Conservation (phyloP, 1,140 invertebrate genomes). For the Listronotus bonariensis region DNA sequence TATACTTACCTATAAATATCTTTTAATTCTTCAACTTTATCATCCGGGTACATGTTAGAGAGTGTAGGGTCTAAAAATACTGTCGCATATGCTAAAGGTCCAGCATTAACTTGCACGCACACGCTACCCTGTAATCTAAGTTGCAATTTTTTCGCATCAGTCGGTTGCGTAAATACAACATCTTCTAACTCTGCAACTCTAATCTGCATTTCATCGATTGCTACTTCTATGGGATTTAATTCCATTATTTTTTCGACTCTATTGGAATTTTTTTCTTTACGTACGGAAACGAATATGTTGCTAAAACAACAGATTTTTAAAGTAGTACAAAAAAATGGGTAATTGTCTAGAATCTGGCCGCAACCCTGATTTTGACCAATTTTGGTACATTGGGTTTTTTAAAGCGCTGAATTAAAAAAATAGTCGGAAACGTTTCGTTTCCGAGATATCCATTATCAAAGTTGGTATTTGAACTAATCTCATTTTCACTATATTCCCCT, state of each 20-base stretch:
- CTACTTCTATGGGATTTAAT: constrained; percentile 90
- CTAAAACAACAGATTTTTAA: constrained; percentile 57
- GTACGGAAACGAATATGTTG: constrained; percentile 86
- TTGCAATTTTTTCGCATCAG: constrained; percentile 88
- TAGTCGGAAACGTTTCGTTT: no score
- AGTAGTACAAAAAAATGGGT: no score
- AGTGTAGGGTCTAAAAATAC: constrained; percentile 81
- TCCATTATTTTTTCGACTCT: constrained; percentile 72
- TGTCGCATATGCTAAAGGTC: constrained; percentile 88
- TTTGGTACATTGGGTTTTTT: no score
- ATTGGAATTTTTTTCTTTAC: constrained; percentile 87
- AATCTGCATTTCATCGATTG: constrained; percentile 89
- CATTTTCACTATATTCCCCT: no score
- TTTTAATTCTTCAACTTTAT: constrained; percentile 83
- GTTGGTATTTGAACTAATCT: no score
- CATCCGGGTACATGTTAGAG: constrained; percentile 73
- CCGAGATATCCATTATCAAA: no score
- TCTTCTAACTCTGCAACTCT: constrained; percentile 83
- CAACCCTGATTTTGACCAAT: no score
- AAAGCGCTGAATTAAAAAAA: no score
- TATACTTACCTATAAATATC: constrained; percentile 77
- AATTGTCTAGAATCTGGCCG: no score
- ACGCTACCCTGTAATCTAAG: constrained; percentile 87
- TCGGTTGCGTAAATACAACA: constrained; percentile 76
- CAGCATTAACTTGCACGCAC: constrained; percentile 94